These are phyloP conservation scores for Drosophila longiperda DNA, from an alignment of 2,888 invertebrate species.

Conservation along the genomic window DNA sequence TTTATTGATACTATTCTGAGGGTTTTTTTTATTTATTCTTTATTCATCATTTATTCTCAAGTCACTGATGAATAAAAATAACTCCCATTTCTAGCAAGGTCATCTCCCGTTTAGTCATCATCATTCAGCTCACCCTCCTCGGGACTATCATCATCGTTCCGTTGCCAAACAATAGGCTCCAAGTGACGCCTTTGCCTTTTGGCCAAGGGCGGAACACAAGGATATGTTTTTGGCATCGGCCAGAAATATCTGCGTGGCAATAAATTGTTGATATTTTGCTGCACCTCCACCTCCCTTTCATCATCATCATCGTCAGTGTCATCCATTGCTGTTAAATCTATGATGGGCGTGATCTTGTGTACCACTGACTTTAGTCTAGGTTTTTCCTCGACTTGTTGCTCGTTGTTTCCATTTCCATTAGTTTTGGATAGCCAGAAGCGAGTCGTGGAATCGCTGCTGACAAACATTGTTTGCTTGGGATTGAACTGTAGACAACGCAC, in stretches of 20 bases:
- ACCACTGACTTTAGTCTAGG: background rate
- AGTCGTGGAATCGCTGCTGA: conserved; percentile 38
- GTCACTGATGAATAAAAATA: background rate
- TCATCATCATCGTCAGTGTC: background rate
- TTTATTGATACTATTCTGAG: background rate
- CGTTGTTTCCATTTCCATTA: conserved; percentile 8
- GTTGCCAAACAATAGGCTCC: background rate
- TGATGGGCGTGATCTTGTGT: conserved; percentile 8
- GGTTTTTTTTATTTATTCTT: background rate
- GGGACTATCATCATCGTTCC: background rate
- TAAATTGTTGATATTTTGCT: background rate
- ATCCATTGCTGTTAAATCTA: conserved; percentile 30
- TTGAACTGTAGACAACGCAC: conserved; percentile 51
- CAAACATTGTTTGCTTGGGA: conserved; percentile 58
- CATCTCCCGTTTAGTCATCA: background rate
- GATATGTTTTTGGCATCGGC: conserved; percentile 8
- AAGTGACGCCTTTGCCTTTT: background rate
- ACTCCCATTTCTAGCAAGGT: background rate
- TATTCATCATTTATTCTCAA: no score
- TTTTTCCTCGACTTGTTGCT: background rate
- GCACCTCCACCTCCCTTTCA: background rate
- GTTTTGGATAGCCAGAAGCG: conserved; percentile 52
- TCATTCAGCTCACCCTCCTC: conserved; percentile 60
- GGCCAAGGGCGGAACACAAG: background rate
- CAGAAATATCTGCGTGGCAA: background rate